Evolutionary conservation across 2,113 vertebrate genomes (phyloP).

Genomic region (human (Homo sapiens)): DNA sequence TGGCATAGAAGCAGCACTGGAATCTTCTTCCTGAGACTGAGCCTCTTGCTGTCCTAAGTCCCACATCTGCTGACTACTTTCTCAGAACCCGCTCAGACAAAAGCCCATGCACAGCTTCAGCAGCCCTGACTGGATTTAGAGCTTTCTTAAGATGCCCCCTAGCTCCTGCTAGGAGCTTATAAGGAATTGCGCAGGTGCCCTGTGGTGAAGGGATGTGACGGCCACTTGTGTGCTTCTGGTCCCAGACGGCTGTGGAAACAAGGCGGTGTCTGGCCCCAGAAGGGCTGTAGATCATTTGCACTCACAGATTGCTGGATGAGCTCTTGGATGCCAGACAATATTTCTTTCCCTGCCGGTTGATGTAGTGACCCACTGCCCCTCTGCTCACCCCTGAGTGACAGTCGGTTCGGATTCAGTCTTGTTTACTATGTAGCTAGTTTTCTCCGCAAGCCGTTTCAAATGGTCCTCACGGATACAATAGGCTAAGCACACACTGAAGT

Average conservation of each 20-base stretch:
- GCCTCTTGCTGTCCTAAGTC: not conserved
- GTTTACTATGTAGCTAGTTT: conserved; percentile 70
- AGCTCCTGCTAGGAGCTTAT: conserved; percentile 69
- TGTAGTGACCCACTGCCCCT: conserved; percentile 55
- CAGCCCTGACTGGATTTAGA: conserved; percentile 22
- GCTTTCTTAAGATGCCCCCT: conserved; percentile 31
- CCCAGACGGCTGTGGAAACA: conserved; percentile 72
- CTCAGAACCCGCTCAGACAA: conserved; percentile 22
- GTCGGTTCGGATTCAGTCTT: conserved; percentile 65
- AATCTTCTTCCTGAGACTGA: conserved; percentile 23
- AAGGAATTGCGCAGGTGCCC: conserved; percentile 71
- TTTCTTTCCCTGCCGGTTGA: conserved; percentile 54
- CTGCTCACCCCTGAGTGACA: conserved; percentile 67
- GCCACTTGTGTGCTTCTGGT: conserved; percentile 81
- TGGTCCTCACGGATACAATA: conserved; percentile 65
- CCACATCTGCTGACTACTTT: not conserved
- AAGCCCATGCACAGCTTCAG: not conserved
- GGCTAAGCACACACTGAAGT: conserved; percentile 74
- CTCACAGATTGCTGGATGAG: conserved; percentile 65
- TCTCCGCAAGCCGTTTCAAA: conserved; percentile 53
- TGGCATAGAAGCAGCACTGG: not conserved
- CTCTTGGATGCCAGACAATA: conserved; percentile 19
- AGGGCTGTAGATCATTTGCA: conserved; percentile 72
- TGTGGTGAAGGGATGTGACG: conserved; percentile 60
- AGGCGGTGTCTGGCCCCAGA: conserved; percentile 39